Base-by-base conservation (phyloP, 2,888 invertebrate species). In the Cheilosia soror region DNA sequence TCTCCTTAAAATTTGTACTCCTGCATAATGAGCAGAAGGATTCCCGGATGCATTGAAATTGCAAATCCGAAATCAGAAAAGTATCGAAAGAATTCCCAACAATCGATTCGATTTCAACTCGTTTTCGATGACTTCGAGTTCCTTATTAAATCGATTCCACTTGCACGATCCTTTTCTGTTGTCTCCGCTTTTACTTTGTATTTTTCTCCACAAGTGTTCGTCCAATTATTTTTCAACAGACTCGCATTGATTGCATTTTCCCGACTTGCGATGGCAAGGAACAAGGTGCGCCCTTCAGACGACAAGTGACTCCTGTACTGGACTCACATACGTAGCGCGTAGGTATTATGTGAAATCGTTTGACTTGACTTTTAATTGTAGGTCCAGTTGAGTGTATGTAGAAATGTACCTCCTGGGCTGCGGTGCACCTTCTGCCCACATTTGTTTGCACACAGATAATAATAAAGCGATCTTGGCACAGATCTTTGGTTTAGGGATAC, bases 31-130 rank as follows among this genome's bases (percentile, higher is more conserved):
- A 76, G 69, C 76, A 65, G 49, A 71, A 76, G 76, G 76, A 81
- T 71, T 71, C 69, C 76, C 71, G 69, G 81, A 75, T 76, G 81
- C 81, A 81, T 81, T 71, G 81, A 76, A 81, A 81, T 81, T 81
- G 81, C 81, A 81, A 81, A 81, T 81, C 71, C 27, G 13, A n/a
- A 44, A 44, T 55, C 80, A 73, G 60, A 80, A 79, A 78, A 73
- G 44, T 79, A 75, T 75, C 68, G 55, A 68, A 81, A 27, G 80
- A 81, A 81, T 81, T 75, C 69, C 40, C 66, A 49, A 47, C 31
- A 47, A 33, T 51, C 44, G 25, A 75, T 62, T 80, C 68, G 63
- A 81, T 76, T 76, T 69, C 20, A 76, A 53, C 49, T 51, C 40
- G 62, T 62, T 75, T 69, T 75, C 20, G 20, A 1, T 20, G 20